phyloP scores from a whole-genome alignment of 2,888 invertebrate genomes.

The Euproctis similis region DNA sequence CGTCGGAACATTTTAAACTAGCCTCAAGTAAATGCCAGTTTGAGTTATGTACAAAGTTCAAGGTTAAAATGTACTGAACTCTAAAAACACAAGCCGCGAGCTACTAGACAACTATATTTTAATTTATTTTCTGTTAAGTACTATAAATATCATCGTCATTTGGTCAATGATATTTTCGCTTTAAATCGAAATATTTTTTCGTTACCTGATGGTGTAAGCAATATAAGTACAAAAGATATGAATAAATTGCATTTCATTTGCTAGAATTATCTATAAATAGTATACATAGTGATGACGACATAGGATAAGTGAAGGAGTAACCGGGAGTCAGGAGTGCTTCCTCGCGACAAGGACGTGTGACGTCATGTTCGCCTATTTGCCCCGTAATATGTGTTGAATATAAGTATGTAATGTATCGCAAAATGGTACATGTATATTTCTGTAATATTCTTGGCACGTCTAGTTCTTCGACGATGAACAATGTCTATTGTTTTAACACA shows the following conservation, averaged over 20 bases:
- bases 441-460: conserved; percentile 52
- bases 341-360: conserved; percentile 68
- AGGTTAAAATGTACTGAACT: conserved; percentile 44
- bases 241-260: too few species aligned
- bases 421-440: conserved; percentile 35
- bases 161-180: too few species aligned
- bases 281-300: conserved; percentile 47
- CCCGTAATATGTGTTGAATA: conserved; percentile 44
- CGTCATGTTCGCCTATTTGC: too few species aligned
- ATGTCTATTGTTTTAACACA: conserved; percentile 31
- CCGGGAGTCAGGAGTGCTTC: conserved; percentile 58
- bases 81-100: conserved; percentile 18
- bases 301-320: conserved; percentile 64
- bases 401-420: conserved; percentile 43
- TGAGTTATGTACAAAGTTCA: conserved; percentile 52
- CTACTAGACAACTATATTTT: conserved; percentile 22
- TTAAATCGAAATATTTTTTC: too few species aligned
- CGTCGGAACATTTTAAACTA: conserved; percentile 32
- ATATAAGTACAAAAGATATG: too few species aligned
- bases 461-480: conserved; percentile 41
- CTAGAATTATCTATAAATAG: too few species aligned
- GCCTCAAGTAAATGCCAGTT: conserved; percentile 39
- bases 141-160: too few species aligned
- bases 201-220: too few species aligned
- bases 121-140: too few species aligned